phyloP scores from a whole-genome alignment of 2,888 invertebrate species.

The Metopia argyrocephala region DNA sequence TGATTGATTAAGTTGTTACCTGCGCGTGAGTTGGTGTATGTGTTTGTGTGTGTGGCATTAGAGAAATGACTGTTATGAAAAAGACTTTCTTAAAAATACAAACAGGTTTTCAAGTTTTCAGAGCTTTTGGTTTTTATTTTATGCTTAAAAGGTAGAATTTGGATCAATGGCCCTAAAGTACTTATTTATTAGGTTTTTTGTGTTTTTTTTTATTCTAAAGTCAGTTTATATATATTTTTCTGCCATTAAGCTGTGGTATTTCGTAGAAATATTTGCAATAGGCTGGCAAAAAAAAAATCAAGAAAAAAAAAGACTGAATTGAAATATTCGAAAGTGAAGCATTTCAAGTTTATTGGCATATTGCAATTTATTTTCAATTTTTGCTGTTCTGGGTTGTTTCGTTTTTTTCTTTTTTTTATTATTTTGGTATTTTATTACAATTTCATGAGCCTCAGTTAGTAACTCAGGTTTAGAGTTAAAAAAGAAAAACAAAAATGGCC shows the following conservation, averaged over 20 bases:
- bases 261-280: conserved; percentile 51
- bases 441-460: conserved; percentile 38
- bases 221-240: not conserved
- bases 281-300: not conserved
- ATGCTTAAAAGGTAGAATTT: conserved; percentile 43
- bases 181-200: too few species aligned
- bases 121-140: too few species aligned
- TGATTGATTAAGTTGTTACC: conserved; percentile 61
- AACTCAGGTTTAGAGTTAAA: conserved; percentile 22
- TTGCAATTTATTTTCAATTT: conserved; percentile 50
- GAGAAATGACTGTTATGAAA: not conserved
- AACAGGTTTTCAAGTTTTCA: conserved; percentile 47
- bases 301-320: not conserved
- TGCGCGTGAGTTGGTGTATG: not conserved
- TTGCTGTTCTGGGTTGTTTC: conserved; percentile 32
- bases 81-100: conserved; percentile 19
- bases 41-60: not conserved
- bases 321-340: conserved; percentile 56
- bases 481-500: conserved; percentile 9
- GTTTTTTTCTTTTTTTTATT: conserved; percentile 7
- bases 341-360: conserved; percentile 63
- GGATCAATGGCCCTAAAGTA: conserved; percentile 60
- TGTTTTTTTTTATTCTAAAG: conserved; percentile 4
- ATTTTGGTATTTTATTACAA: conserved; percentile 58
- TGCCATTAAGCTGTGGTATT: conserved; percentile 12